phyloP scores from a whole-genome alignment of 2,888 invertebrate species.

The Scaptomyza polygonia region DNA sequence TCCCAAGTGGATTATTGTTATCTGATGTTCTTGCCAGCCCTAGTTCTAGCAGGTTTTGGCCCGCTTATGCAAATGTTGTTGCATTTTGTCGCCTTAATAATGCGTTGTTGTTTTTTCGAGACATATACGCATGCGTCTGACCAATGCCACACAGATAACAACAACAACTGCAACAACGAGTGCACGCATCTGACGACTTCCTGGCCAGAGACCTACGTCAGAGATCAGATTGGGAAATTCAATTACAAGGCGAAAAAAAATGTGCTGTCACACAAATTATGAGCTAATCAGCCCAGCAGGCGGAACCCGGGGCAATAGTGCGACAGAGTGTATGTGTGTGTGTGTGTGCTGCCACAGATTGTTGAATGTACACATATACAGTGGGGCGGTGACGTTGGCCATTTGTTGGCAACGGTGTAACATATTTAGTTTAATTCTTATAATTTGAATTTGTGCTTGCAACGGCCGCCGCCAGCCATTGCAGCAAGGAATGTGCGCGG shows the following conservation, averaged over 20 bases:
- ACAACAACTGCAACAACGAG: constrained; percentile 13
- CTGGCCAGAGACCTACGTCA: constrained; percentile 47
- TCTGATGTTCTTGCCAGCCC: constrained; percentile 25
- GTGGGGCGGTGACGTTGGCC: constrained; percentile 36
- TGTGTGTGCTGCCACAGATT: constrained; percentile 15
- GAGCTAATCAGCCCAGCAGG: constrained; percentile 65
- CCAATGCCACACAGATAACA: constrained; percentile 35
- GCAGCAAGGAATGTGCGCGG: constrained; percentile 72
- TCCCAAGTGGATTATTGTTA: background rate
- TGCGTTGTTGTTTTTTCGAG: constrained; percentile 16
- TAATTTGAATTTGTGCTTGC: constrained; percentile 76
- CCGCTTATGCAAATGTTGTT: constrained; percentile 40
- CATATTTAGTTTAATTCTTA: constrained; percentile 77
- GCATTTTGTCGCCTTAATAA: constrained; percentile 39
- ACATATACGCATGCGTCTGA: constrained; percentile 33
- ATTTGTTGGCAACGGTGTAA: constrained; percentile 71
- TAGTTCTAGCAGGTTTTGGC: constrained; percentile 45
- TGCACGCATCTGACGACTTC: constrained; percentile 59
- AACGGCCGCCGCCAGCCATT: constrained; percentile 61
- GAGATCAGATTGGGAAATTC: constrained; percentile 62
- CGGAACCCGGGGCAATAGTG: constrained; percentile 37
- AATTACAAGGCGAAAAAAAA: constrained; percentile 63
- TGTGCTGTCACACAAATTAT: constrained; percentile 72
- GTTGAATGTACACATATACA: constrained; percentile 27
- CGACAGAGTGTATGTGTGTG: constrained; percentile 13